phyloP scores from a whole-genome alignment of 2,113 vertebrate genomes.

The Pollimyrus isidori region DNA sequence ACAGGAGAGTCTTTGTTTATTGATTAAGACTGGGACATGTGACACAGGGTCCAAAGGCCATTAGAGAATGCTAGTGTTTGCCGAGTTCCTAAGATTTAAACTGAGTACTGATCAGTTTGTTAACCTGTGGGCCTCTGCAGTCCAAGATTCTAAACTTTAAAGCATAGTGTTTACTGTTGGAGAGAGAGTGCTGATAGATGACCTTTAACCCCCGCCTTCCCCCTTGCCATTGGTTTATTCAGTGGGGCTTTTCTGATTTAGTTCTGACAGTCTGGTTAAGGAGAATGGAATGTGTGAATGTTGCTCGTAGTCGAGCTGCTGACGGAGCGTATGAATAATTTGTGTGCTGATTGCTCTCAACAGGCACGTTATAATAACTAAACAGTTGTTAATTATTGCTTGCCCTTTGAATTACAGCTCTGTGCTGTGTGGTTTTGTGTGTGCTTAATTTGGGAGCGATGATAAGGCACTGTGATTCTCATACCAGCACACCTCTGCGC shows the following conservation, averaged over 20 bases:
- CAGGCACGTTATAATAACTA: not conserved
- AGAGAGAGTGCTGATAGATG: not conserved
- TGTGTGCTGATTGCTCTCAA: not conserved
- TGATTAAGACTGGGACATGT: not conserved
- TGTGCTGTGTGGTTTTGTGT: not conserved
- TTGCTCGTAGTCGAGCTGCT: not conserved
- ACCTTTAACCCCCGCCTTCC: not conserved
- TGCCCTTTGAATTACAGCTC: not conserved
- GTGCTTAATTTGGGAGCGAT: not conserved
- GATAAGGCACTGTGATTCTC: not conserved
- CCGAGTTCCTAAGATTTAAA: not conserved
- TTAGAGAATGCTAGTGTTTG: not conserved
- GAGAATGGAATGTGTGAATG: not conserved
- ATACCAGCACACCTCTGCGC: not conserved
- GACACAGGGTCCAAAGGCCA: not conserved
- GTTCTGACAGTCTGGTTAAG: not conserved
- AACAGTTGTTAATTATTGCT: not conserved
- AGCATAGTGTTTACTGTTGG: not conserved
- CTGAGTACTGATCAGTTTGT: not conserved
- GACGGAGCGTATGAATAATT: not conserved
- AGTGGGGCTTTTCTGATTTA: not conserved
- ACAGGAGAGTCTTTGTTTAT: not conserved
- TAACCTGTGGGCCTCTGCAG: not conserved
- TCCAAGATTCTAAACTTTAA: not conserved
- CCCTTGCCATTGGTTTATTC: not conserved